Evolutionary conservation across 2,888 invertebrate species (phyloP), one percentile per base, ranked within the genome.

Genomic region (Chesias legatella): DNA sequence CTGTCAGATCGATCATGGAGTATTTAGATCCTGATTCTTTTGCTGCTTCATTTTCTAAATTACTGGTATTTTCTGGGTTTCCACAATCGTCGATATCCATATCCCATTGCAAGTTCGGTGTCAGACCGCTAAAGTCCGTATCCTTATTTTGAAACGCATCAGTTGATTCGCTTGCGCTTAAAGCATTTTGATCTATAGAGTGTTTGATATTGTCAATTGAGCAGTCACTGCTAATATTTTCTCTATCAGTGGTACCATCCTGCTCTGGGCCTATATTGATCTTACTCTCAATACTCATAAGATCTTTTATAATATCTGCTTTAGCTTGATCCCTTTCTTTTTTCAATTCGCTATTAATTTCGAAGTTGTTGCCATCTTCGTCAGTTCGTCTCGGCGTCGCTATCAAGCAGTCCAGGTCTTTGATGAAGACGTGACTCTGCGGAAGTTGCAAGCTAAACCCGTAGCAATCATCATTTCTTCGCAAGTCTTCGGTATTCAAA

Each of bases 291-390:
- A 86, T 82, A 44, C 83, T 85, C 74, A 86, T 79, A 37, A 86
- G 62, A 57, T 86, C 86, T 56, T 84, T 79, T 43, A 86, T 86
- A 24, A 86, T 83, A 59, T 83, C 79, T 40, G 82, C 85, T 48
- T 78, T 70, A 40, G 81, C 84, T 48, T 78, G 70, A 32, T 67
- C 69, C 43, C 65, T 56, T 47, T 76, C 76, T 34, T 30, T 29
- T 9, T 74, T 72, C 8, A 73, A 48, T 38, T 71, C 66, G 36
- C 60, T 63, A 33, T 60, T 60, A 20, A 69, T 68, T 39, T 62
- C 65, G 34, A 64, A 73, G 22, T 66, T 61, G 46, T 58, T 67
- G 23, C 60, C 64, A 24, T 75, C 75, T 13, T 72, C 73, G 39
- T 69, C 69, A 40, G 53, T 71, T 40, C 70, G 67, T 51, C 83